Evolutionary conservation across 2,797 vertebrate species (phyloP).

Genomic region (Fringilla coelebs): DNA sequence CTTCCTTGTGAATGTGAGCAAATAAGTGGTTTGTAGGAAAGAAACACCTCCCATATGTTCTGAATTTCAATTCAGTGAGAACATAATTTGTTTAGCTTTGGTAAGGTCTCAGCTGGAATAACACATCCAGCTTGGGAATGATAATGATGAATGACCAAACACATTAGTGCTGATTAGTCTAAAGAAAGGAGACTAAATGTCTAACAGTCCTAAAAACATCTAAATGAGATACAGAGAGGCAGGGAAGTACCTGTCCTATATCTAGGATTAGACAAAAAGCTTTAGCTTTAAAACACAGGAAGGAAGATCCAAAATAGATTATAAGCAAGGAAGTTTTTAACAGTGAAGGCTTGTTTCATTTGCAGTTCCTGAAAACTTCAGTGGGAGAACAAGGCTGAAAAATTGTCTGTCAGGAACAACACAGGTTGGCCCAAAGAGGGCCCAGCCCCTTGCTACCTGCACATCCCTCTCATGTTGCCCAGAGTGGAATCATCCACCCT

Average conservation of each 20-base stretch:
- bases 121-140: background rate
- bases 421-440: background rate
- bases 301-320: background rate
- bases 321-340: background rate
- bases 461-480: background rate
- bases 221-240: background rate
- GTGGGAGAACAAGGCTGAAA: background rate
- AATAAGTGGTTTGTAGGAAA: background rate
- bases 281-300: background rate
- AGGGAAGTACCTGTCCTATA: background rate
- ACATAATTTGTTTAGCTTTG: background rate
- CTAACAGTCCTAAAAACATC: background rate
- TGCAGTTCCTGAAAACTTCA: background rate
- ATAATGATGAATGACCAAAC: background rate
- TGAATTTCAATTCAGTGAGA: background rate
- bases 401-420: background rate
- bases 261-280: background rate
- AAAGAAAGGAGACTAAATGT: fast-evolving
- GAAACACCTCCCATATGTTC: background rate
- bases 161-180: background rate
- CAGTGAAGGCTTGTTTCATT: background rate
- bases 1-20: background rate
- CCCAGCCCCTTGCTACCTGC: background rate
- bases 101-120: background rate
- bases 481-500: background rate